phyloP scores from a whole-genome alignment of 2,888 invertebrate genomes.

The Lordiphosa fenestrarum region DNA sequence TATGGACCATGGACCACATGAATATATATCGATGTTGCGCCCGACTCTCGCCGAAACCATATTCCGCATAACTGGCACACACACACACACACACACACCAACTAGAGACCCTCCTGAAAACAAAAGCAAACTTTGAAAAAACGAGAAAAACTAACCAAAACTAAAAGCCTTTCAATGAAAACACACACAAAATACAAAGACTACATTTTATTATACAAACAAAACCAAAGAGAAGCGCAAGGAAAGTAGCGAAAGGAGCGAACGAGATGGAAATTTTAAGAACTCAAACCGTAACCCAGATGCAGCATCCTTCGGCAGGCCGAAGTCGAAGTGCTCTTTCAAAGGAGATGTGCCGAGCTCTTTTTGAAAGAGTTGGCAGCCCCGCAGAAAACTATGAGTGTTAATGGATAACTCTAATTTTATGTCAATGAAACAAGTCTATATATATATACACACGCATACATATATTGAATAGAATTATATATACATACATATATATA shows the following conservation, averaged over 20 bases:
- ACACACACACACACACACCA: not conserved
- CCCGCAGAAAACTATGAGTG: constrained; percentile 3
- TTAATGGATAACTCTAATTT: constrained; percentile 26
- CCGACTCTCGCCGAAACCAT: not conserved
- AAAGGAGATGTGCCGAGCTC: constrained; percentile 17
- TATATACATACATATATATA: constrained; percentile 25
- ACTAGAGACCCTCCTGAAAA: constrained; percentile 27
- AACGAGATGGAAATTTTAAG: constrained; percentile 12
- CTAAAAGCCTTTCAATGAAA: constrained; percentile 23
- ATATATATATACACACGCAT: constrained; percentile 28
- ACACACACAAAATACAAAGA: constrained; percentile 10
- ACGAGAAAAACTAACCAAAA: too few species aligned
- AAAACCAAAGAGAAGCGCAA: not conserved
- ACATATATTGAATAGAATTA: constrained; percentile 34
- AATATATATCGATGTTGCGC: not conserved
- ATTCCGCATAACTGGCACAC: constrained; percentile 15
- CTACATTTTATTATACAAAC: too few species aligned
- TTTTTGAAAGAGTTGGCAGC: constrained; percentile 13
- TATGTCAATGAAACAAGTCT: constrained; percentile 55
- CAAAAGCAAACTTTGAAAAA: not conserved
- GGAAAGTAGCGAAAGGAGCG: constrained; percentile 4
- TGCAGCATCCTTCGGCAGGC: constrained; percentile 61
- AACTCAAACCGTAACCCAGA: constrained; percentile 2
- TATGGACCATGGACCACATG: constrained; percentile 30
- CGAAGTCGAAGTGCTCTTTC: constrained; percentile 53